Evolutionary conservation across 2,797 vertebrate species (phyloP).

Genomic region (Paedocypris micromegethes): DNA sequence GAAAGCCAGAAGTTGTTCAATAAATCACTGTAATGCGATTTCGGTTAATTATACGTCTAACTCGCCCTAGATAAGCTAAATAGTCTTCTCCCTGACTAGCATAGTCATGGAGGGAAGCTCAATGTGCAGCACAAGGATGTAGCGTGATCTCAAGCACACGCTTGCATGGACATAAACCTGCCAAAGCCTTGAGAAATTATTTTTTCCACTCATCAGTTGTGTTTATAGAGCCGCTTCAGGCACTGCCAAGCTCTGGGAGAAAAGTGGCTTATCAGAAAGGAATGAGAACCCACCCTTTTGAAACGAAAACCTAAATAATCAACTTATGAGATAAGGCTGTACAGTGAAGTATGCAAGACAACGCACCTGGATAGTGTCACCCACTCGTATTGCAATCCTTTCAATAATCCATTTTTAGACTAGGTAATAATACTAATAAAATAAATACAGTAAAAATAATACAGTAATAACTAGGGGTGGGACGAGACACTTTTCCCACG

Average conservation of each 20-base stretch:
- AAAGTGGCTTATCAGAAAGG: slow-evolving; percentile 11
- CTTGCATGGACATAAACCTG: neutral
- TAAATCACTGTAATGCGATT: too few relatives aligned
- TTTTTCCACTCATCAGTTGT: slow-evolving; percentile 9
- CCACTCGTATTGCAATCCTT: neutral
- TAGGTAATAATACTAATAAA: too few relatives aligned
- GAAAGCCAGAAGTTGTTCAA: too few relatives aligned
- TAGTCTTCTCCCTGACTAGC: too few relatives aligned
- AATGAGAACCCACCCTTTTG: neutral
- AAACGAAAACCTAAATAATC: slow-evolving; percentile 15
- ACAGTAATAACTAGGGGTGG: too few relatives aligned
- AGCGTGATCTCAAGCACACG: neutral
- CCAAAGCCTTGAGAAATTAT: neutral
- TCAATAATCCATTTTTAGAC: neutral
- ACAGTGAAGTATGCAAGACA: slow-evolving; percentile 5
- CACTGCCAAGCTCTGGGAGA: slow-evolving; percentile 8
- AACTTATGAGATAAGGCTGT: slow-evolving; percentile 13
- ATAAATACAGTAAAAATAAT: too few relatives aligned
- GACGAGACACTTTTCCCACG: too few relatives aligned
- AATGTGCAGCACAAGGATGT: slow-evolving; percentile 4
- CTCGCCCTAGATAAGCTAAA: too few relatives aligned
- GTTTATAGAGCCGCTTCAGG: neutral
- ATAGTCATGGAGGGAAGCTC: neutral
- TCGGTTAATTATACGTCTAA: too few relatives aligned
- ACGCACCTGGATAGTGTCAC: slow-evolving; percentile 11